Base-by-base conservation (phyloP, 1,140 invertebrate genomes). In the Lasioglossum baleicum region DNA sequence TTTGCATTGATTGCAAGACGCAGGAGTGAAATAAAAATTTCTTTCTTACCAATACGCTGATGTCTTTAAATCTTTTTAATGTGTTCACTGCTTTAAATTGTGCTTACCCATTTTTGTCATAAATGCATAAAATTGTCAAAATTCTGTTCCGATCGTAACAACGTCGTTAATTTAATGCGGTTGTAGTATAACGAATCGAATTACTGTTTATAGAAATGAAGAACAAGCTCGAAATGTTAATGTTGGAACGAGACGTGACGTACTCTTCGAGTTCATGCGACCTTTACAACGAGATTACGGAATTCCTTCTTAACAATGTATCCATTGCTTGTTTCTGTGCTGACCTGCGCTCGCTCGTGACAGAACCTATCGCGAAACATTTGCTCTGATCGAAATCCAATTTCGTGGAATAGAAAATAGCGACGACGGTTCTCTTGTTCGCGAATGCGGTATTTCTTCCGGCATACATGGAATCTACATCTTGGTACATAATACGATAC, bases 301-400 rank as follows among this genome's bases (percentile, higher is more conserved):
- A 70, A 70, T 64, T 64, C 44, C 42, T 74, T 13, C 44, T 74
- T 64, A 74, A 74, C 71, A 15, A 74, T n/a, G 71, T 51, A 48
- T 74, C 26, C 22, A 6, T 51, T 35, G 42, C 31, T 48, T 20
- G 70, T 48, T 73, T 26, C 17, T 5, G 5, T 2, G 2, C 17
- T 63, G 71, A 60, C 40, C 60, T 4, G 10, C 15, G 60, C 71
- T 51, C 13, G 56, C 13, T 71, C 69, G 60, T 35, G 44, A 63
- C 61, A 22, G 42, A 40, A 5, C 56, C 44, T 53, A 58, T 61
- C 42, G 58, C 20, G 71, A 42, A 63, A 48, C 13, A 35, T 17
- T 20, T 10, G n/a, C 17, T 56, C 44, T 22, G 17, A 75, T 75
- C 61, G 72, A 75, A 75, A 75, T 75, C n/a, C 42, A 51, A 42